phyloP scores from a whole-genome alignment of 2,113 vertebrate species.

The Garra rufa region DNA sequence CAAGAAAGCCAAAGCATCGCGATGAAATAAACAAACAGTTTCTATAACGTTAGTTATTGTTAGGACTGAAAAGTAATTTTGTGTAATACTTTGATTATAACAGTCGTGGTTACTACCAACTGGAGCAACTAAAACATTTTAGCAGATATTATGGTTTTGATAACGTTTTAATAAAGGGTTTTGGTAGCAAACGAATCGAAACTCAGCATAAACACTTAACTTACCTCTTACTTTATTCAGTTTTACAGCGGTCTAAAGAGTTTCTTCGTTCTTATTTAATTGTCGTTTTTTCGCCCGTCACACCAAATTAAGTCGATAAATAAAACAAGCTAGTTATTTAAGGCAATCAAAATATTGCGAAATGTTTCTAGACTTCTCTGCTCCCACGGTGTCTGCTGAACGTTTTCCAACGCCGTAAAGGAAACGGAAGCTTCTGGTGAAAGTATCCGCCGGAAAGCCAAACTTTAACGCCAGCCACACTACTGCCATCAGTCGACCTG shows the following conservation, averaged over 20 bases:
- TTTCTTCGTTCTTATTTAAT: neutral
- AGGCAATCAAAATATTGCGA: neutral
- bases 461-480: neutral
- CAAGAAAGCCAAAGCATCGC: neutral
- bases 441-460: neutral
- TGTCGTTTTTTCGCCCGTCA: neutral
- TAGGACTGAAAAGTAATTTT: neutral
- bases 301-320: neutral
- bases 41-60: neutral
- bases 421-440: slow-evolving; percentile 63
- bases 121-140: neutral
- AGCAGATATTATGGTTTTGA: neutral
- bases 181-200: neutral
- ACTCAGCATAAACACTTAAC: neutral
- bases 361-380: slow-evolving; percentile 59
- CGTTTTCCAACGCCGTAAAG: slow-evolving; percentile 66
- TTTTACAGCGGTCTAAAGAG: neutral
- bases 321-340: neutral
- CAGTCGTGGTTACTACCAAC: neutral
- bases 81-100: neutral
- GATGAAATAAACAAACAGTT: neutral
- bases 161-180: neutral
- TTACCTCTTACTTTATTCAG: slow-evolving; percentile 9
- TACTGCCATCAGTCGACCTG: slow-evolving; percentile 26
- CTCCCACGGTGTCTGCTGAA: slow-evolving; percentile 66